Evolutionary conservation across 2,113 vertebrate genomes (phyloP).

Genomic region (Morone chrysops): DNA sequence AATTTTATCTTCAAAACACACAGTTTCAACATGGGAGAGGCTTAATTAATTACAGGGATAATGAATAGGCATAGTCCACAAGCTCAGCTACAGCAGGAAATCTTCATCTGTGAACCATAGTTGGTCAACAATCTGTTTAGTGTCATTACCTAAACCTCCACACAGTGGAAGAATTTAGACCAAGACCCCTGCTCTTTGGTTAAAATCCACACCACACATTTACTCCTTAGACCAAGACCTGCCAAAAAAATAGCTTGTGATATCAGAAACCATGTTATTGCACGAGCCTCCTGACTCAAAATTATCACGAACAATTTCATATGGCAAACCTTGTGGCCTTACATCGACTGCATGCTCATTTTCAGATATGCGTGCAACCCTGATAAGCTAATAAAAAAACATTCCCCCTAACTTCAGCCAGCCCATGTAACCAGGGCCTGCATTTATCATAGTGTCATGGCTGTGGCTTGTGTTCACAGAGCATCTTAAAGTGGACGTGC

Average conservation of each 20-base stretch:
- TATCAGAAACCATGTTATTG: slow-evolving; percentile 31
- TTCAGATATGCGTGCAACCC: slow-evolving; percentile 11
- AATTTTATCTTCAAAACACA: not conserved
- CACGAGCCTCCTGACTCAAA: not conserved
- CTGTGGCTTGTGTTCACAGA: slow-evolving; percentile 6
- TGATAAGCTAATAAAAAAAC: slow-evolving; percentile 16
- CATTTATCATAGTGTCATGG: slow-evolving; percentile 11
- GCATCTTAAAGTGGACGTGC: not conserved
- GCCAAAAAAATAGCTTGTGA: not conserved
- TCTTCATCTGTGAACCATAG: slow-evolving; percentile 5
- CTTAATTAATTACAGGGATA: not conserved
- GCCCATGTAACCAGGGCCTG: not conserved
- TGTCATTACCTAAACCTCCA: not conserved
- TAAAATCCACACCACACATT: slow-evolving; percentile 5
- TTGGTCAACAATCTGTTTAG: slow-evolving; percentile 21
- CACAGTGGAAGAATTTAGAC: not conserved
- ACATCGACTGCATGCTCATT: not conserved
- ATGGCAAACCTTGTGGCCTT: not conserved
- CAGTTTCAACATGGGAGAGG: not conserved
- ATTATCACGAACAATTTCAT: slow-evolving; percentile 17
- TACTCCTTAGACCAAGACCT: not conserved
- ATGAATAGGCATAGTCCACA: too few species aligned
- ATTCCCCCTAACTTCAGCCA: not conserved
- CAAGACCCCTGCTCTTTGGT: not conserved
- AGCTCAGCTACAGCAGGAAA: not conserved